A percentile compares a stretch with the other conserved stretches of the same genome.
Evolutionary conservation across 2,797 vertebrate species (phyloP).

Genomic region (Artibeus lituratus): DNA sequence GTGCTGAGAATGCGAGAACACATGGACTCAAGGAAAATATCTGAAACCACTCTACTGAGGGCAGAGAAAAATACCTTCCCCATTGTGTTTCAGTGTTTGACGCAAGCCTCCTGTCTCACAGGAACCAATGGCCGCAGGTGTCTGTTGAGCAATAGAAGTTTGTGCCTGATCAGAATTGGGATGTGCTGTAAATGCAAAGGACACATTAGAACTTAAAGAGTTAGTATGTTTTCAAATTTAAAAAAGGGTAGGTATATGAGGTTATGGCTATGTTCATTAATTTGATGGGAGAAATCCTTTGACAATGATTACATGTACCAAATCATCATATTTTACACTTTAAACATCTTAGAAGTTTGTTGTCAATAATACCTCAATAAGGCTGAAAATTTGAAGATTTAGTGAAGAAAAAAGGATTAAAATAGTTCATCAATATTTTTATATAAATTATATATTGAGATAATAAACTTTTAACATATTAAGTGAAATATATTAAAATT

Average conservation of each 20-base stretch:
- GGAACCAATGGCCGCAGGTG: rapidly evolving
- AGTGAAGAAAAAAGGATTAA: background rate
- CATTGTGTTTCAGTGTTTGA: background rate
- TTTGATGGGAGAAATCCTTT: background rate
- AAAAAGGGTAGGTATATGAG: background rate
- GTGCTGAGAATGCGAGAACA: background rate
- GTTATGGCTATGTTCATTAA: background rate
- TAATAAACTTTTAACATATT: background rate
- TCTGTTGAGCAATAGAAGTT: background rate
- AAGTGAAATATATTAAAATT: constrained; percentile 2
- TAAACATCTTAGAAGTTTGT: background rate
- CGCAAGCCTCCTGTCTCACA: background rate
- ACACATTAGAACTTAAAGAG: background rate
- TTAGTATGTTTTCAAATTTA: background rate
- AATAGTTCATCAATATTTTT: background rate
- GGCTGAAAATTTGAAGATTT: background rate
- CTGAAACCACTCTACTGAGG: background rate
- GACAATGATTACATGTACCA: background rate
- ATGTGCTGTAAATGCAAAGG: background rate
- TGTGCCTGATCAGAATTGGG: background rate
- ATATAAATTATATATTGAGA: background rate
- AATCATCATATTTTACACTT: background rate
- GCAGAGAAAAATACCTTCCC: background rate
- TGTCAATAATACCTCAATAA: background rate
- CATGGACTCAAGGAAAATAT: background rate